Evolutionary conservation across 2,888 invertebrate species (phyloP).

Genomic region (Pristionchus exspectatus): DNA sequence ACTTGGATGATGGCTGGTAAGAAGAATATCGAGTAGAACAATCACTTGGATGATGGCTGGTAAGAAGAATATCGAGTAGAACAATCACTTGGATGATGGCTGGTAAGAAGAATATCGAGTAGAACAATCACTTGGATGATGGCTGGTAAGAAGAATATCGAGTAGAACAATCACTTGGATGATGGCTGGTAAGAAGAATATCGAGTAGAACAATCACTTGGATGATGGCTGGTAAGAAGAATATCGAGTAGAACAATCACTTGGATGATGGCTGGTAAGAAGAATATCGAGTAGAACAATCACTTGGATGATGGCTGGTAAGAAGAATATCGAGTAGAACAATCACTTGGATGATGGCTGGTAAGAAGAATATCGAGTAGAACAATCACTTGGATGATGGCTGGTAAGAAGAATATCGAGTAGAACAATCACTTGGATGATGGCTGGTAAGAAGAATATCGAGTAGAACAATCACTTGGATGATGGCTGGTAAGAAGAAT

Average conservation of each 20-base stretch:
- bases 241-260: constrained; percentile 74
- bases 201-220: constrained; percentile 74
- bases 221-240: constrained; percentile 72
- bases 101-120: constrained; percentile 68
- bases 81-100: constrained; percentile 75
- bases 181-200: constrained; percentile 70
- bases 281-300: constrained; percentile 74
- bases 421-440: constrained; percentile 75
- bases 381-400: constrained; percentile 75
- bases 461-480: constrained; percentile 75
- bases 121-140: constrained; percentile 76
- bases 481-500: constrained; percentile 72
- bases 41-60: constrained; percentile 73
- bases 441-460: constrained; percentile 69
- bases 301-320: constrained; percentile 71
- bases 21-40: constrained; percentile 73
- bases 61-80: constrained; percentile 72
- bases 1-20: constrained; percentile 72
- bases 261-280: constrained; percentile 71
- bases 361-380: constrained; percentile 72
- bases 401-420: constrained; percentile 70
- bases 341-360: constrained; percentile 72
- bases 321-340: constrained; percentile 74
- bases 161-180: constrained; percentile 76
- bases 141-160: constrained; percentile 68